Evolutionary conservation across 2,888 invertebrate species (phyloP).

Genomic region (Tupiocoris notatus): DNA sequence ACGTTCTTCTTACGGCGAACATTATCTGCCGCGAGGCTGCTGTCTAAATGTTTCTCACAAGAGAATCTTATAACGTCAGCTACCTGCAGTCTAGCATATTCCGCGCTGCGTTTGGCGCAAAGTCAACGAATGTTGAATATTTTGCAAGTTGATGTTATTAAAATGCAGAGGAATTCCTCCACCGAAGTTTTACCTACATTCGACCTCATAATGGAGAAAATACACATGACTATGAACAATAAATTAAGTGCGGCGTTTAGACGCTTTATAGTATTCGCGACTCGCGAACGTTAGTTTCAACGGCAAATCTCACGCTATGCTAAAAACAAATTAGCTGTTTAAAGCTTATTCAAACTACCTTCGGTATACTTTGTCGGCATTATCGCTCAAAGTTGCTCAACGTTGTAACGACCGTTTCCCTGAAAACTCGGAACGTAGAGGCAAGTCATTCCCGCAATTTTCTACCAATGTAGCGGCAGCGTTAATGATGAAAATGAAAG

Average conservation of each 20-base stretch:
- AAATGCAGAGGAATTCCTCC: background rate
- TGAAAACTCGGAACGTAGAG: background rate
- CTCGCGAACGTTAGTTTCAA: background rate
- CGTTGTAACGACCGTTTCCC: background rate
- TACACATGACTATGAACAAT: background rate
- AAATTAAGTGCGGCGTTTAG: background rate
- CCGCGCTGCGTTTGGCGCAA: background rate
- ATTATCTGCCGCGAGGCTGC: no score
- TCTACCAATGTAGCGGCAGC: background rate
- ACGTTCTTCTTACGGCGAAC: no score
- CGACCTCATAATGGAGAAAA: background rate
- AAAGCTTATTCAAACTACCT: background rate
- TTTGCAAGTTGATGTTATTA: no score
- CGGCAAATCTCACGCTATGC: background rate
- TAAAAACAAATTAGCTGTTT: background rate
- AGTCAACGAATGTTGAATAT: background rate
- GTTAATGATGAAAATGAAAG: constrained; percentile 22
- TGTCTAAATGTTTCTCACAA: no score
- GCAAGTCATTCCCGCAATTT: background rate
- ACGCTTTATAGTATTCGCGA: no score
- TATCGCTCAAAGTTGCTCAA: background rate
- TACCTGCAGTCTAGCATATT: no score
- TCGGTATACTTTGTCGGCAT: background rate
- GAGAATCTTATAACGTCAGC: no score
- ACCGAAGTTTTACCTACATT: background rate